These are phyloP conservation scores for Strix aluco DNA, from an alignment of 2,113 vertebrate genomes.

Conservation along the genomic window DNA sequence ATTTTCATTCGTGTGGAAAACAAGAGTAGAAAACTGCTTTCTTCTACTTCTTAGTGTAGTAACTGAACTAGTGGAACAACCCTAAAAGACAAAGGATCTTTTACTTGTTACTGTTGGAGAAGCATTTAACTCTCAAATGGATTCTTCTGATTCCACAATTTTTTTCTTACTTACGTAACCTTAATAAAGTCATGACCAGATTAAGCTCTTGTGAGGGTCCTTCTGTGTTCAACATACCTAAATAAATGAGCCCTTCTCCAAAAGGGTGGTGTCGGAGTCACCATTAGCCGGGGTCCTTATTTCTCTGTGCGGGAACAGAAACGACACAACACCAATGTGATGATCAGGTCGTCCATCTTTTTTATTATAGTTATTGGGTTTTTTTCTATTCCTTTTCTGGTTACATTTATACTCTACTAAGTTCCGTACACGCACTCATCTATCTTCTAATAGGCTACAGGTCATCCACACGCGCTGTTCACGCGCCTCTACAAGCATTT, in stretches of 20 bases:
- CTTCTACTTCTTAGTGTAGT: neutral
- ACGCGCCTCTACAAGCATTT: too few relatives aligned
- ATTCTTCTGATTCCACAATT: neutral
- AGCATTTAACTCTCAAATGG: neutral
- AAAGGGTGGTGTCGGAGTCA: neutral
- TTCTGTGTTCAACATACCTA: neutral
- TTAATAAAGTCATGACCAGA: neutral
- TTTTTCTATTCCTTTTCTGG: too few relatives aligned
- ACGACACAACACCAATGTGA: too few relatives aligned
- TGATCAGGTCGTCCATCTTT: too few relatives aligned
- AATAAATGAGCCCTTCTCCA: neutral
- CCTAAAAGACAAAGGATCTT: neutral
- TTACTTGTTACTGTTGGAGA: neutral
- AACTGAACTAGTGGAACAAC: neutral
- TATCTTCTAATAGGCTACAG: too few relatives aligned
- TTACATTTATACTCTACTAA: too few relatives aligned
- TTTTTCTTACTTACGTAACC: neutral
- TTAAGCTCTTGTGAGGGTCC: neutral
- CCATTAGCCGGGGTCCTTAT: too few relatives aligned
- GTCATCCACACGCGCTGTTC: too few relatives aligned
- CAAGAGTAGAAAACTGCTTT: neutral
- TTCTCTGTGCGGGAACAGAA: too few relatives aligned
- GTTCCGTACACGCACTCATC: too few relatives aligned
- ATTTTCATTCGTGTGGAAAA: neutral
- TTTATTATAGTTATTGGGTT: too few relatives aligned